Evolutionary conservation across 2,888 invertebrate species (phyloP), one percentile per base, ranked within the genome.

Genomic region (Epinotia brunnichana): DNA sequence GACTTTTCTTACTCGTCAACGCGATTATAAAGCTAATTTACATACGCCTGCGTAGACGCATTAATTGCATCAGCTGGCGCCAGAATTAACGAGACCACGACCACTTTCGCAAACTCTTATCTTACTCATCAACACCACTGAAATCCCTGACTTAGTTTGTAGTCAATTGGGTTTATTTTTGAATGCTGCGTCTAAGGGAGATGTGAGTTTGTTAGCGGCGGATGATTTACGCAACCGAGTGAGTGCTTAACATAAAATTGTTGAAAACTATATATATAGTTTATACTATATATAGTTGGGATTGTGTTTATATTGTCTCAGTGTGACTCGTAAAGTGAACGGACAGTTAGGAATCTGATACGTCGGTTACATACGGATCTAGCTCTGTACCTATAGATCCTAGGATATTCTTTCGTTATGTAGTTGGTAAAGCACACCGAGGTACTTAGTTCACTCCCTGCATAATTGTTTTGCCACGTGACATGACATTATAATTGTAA

Each of bases 41-140:
- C 66, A 66, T 66, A 41, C 54, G 66, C 21, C 54, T 66, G 41
- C 66, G 41, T 54, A 54, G 54, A 64, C 35, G 66, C 66, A 66
- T 66, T 66, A 66, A 66, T 66, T 66, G 66, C 66, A 56, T 56
- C 56, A 56, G 41, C 41, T 66, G 66, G 66, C 56, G 66, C 66
- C 66, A 66, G 66, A 66, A 41, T 56, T 21, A 41, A 53, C 53
- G 17, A 54, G 66, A 15, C 5, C 35, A 35, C 35, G 15, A 54
- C 64, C 19, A 15, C 29, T 51, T 66, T 41, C 24, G 21, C 21
- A 56, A 56, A 24, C 41, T 66, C 56, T 10, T 53, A 64, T 64
- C 35, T 54, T 10, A 4, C 13, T 9, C 41, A 54, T 19, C 4
- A 66, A 41, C n/a, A 21, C 0, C 21, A 66, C 15, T 19, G 13